Percentiles rank a stretch among this genome's conserved stretches.
Evolutionary conservation across 2,888 invertebrate species (phyloP).

Genomic region (Temnothorax rugatulus): DNA sequence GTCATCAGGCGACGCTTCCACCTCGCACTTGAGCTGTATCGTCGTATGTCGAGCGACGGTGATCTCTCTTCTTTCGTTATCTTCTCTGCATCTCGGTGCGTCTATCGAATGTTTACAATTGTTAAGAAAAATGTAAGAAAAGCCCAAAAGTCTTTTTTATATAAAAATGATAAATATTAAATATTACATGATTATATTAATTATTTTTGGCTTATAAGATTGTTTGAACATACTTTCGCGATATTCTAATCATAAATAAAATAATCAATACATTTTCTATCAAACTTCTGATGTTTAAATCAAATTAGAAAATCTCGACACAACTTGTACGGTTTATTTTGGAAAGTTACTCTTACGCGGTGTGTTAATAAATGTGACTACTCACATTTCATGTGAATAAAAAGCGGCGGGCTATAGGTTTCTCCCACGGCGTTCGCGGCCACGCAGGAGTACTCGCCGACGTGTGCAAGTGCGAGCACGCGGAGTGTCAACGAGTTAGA

Average conservation of each 20-base stretch:
- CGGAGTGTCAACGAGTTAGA: slow-evolving; percentile 90
- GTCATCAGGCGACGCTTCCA: slow-evolving; percentile 92
- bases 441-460: slow-evolving; percentile 93
- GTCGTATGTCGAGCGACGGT: slow-evolving; percentile 92
- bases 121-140: background rate
- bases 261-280: background rate
- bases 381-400: slow-evolving; percentile 93
- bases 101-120: slow-evolving; percentile 86
- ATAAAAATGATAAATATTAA: background rate
- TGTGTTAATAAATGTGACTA: slow-evolving; percentile 73
- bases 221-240: background rate
- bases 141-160: background rate
- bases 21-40: slow-evolving; percentile 92
- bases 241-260: background rate
- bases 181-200: background rate
- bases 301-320: background rate
- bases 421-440: slow-evolving; percentile 94
- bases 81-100: slow-evolving; percentile 92
- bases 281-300: background rate
- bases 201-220: background rate
- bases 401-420: slow-evolving; percentile 91
- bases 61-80: slow-evolving; percentile 90
- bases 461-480: slow-evolving; percentile 90
- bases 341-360: background rate
- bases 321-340: background rate